Base-by-base conservation (phyloP, 2,888 invertebrate genomes). In the Agrotis exclamationis region DNA sequence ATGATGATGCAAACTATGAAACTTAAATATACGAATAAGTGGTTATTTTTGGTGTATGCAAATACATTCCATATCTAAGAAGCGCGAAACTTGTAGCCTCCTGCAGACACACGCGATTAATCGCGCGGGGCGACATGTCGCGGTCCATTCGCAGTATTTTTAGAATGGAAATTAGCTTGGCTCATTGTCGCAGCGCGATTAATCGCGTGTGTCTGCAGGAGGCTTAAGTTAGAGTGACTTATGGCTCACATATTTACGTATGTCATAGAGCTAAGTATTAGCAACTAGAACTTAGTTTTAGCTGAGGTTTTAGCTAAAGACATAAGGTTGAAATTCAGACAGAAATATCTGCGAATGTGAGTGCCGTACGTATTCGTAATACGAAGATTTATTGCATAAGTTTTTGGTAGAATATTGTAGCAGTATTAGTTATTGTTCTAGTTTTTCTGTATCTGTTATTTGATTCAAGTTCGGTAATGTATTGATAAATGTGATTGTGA, bases 11-110 rank as follows among this genome's bases (percentile, higher is more conserved):
- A 28, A 28, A 28, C 24, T 28, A 28, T 28, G 24, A 28, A 1
- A 28, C 28, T 28, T 28, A 28, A 28, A 28, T n/a, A 28, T 28
- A 28, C 28, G 28, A 28, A 28, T 28, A 28, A 28, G 28, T 28
- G n/a, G n/a, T n/a, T n/a, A n/a, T n/a, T n/a, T n/a, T n/a, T n/a
- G n/a, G n/a, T n/a, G n/a, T n/a, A n/a, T 59, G 45, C 33, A 66
- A 66, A 74, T 66, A 13, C 47, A 13, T 48, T 75, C 50, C 44
- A 14, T 45, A 33, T 63, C 24, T 44, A 6, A 22, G 33, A 50
- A 39, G 18, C 20, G n/a, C 53, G 48, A 57, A 79, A 79, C 45
- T 79, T 67, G 22, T 24, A n/a, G n/a, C n/a, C n/a, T n/a, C n/a
- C n/a, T n/a, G n/a, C n/a, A n/a, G n/a, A n/a, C n/a, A n/a, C n/a